Percentiles rank a stretch among this genome's conserved stretches.
Evolutionary conservation across 2,888 invertebrate species (phyloP).

Genomic region (Encarsia formosa): DNA sequence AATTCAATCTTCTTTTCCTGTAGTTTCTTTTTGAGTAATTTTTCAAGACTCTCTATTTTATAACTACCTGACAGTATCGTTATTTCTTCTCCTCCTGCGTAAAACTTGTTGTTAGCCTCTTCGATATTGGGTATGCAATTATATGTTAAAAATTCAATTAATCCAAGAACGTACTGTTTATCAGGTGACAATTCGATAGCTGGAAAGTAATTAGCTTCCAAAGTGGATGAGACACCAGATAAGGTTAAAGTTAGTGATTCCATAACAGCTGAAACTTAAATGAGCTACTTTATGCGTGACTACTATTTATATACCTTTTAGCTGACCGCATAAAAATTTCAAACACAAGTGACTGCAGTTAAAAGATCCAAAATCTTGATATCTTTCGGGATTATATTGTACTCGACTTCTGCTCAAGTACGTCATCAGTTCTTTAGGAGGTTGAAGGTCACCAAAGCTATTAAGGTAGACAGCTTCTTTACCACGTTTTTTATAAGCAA

Average conservation of each 20-base stretch:
- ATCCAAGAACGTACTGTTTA: not conserved
- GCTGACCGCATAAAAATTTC: conserved; percentile 10
- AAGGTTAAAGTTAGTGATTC: conserved; percentile 36
- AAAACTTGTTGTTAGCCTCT: no score
- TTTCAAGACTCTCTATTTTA: no score
- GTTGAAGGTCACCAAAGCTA: conserved; percentile 12
- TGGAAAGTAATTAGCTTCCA: conserved; percentile 31
- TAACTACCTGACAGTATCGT: no score
- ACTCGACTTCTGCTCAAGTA: not conserved
- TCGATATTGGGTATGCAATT: not conserved
- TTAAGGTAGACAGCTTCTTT: conserved; percentile 9
- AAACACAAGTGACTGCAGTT: conserved; percentile 11
- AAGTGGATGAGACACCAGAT: conserved; percentile 30
- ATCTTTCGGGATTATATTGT: not conserved
- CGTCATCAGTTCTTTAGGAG: conserved; percentile 3
- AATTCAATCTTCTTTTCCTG: no score
- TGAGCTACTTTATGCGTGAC: not conserved
- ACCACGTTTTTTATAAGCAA: conserved; percentile 6
- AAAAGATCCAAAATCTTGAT: conserved; percentile 29
- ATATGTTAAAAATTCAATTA: not conserved
- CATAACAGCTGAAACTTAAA: not conserved
- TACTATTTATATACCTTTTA: not conserved
- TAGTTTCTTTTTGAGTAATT: no score
- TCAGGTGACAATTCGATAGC: not conserved
- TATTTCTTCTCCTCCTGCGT: no score